These are phyloP conservation scores for Drosophila picticornis DNA, from an alignment of 2,888 invertebrate species.

Conservation along the genomic window DNA sequence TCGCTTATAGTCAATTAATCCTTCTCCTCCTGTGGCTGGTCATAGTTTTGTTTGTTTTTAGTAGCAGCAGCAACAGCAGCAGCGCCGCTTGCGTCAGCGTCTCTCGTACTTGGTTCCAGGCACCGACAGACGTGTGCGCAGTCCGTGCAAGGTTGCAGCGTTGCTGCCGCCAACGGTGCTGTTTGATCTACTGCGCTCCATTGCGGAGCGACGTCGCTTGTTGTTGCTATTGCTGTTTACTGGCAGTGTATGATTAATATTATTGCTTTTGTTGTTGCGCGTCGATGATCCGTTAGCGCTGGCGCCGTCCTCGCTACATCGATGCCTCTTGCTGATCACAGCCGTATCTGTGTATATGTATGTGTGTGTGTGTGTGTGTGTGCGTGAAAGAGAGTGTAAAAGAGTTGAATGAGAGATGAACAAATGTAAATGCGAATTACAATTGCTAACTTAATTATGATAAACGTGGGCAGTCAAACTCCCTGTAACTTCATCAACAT, in stretches of 20 bases:
- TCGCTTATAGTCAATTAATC: not conserved
- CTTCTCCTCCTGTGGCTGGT: not conserved
- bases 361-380: constrained; percentile 27
- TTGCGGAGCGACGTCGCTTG: constrained; percentile 85
- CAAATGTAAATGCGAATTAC: constrained; percentile 44
- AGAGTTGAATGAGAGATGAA: constrained; percentile 32
- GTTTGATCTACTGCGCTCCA: constrained; percentile 61
- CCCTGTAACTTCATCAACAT: constrained; percentile 40
- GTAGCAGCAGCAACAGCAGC: constrained; percentile 61
- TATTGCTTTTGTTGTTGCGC: constrained; percentile 76
- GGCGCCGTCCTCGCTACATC: constrained; percentile 57
- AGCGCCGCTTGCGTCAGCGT: constrained; percentile 77
- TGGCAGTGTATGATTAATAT: constrained; percentile 74
- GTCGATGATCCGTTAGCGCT: constrained; percentile 44
- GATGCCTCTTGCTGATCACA: constrained; percentile 59
- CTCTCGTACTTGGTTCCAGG: constrained; percentile 85
- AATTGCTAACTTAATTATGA: constrained; percentile 57
- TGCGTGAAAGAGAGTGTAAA: constrained; percentile 32
- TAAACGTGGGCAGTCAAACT: constrained; percentile 46
- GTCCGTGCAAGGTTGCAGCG: constrained; percentile 62
- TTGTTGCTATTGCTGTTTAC: constrained; percentile 48
- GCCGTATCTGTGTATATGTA: constrained; percentile 45
- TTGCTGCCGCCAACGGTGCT: constrained; percentile 54
- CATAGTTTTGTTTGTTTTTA: not conserved
- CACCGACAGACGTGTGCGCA: constrained; percentile 86